Conservation (phyloP, 2,797 vertebrate species). For the Eulemur coronatus region DNA sequence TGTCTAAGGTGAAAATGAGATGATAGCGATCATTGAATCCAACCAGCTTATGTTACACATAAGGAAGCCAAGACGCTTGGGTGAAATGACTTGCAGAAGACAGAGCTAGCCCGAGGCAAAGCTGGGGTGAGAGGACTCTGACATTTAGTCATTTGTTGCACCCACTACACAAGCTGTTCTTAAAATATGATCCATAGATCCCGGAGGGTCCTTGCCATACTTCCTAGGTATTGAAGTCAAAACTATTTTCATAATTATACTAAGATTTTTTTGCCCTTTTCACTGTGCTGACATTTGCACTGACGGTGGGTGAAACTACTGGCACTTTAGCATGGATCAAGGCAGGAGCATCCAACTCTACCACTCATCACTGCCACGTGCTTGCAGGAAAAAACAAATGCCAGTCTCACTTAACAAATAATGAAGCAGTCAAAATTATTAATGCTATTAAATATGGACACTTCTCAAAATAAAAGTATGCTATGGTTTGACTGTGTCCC, state of each 20-base stretch:
- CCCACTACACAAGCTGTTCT: not conserved
- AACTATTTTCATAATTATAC: not conserved
- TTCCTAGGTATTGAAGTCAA: not conserved
- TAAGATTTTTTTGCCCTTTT: not conserved
- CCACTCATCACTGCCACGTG: too few species aligned
- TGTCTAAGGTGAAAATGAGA: not conserved
- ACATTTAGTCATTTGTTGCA: not conserved
- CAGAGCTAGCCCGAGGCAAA: not conserved
- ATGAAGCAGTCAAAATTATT: not conserved
- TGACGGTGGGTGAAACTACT: not conserved
- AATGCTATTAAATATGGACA: slow-evolving; percentile 40
- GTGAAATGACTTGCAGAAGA: not conserved
- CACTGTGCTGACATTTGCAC: not conserved
- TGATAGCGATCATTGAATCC: not conserved
- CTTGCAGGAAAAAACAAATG: not conserved
- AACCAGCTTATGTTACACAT: not conserved
- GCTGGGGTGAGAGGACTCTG: not conserved
- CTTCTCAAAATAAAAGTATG: slow-evolving; percentile 14
- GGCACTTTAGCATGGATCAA: not conserved
- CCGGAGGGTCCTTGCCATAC: not conserved
- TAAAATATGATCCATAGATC: not conserved
- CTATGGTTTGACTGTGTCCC: not conserved
- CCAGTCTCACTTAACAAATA: not conserved
- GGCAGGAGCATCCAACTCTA: not conserved
- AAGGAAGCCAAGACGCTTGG: not conserved